phyloP scores from a whole-genome alignment of 1,140 invertebrate genomes.

The Aphis craccivora region DNA sequence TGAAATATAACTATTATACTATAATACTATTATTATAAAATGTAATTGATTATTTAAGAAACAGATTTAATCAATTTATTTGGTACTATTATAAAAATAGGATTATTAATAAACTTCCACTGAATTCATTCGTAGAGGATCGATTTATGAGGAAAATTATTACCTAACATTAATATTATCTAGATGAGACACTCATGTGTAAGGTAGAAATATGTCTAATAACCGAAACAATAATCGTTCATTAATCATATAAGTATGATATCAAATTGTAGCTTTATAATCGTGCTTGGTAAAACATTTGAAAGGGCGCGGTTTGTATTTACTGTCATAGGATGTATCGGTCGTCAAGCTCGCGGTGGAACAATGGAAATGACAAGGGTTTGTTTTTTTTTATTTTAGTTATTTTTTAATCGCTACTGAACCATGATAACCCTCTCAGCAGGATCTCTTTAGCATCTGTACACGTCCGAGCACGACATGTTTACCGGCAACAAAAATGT shows the following conservation, averaged over 20 bases:
- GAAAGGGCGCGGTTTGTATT: constrained; percentile 25
- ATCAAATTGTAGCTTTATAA: background rate
- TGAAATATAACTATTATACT: background rate
- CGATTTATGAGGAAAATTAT: constrained; percentile 17
- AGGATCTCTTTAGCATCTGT: constrained; percentile 47
- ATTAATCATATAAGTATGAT: constrained; percentile 1
- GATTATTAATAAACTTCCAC: background rate
- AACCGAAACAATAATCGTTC: constrained; percentile 19
- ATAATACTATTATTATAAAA: too few relatives aligned
- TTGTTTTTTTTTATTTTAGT: constrained; percentile 44
- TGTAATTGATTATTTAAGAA: too few relatives aligned
- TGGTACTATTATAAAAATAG: background rate
- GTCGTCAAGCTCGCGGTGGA: constrained; percentile 37
- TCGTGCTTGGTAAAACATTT: constrained; percentile 30
- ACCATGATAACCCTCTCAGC: constrained; percentile 58
- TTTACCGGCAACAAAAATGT: constrained; percentile 53
- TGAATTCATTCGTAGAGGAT: background rate
- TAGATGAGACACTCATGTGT: background rate
- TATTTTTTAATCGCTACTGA: constrained; percentile 54
- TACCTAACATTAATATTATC: constrained; percentile 40
- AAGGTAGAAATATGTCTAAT: constrained; percentile 11
- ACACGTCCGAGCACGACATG: constrained; percentile 39
- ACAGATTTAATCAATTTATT: too few relatives aligned
- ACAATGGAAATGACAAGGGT: constrained; percentile 47
- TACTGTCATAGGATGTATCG: background rate